Evolutionary conservation across 2,113 vertebrate genomes (phyloP), one percentile per base, ranked within the genome.

Genomic region (Scatophagus argus): DNA sequence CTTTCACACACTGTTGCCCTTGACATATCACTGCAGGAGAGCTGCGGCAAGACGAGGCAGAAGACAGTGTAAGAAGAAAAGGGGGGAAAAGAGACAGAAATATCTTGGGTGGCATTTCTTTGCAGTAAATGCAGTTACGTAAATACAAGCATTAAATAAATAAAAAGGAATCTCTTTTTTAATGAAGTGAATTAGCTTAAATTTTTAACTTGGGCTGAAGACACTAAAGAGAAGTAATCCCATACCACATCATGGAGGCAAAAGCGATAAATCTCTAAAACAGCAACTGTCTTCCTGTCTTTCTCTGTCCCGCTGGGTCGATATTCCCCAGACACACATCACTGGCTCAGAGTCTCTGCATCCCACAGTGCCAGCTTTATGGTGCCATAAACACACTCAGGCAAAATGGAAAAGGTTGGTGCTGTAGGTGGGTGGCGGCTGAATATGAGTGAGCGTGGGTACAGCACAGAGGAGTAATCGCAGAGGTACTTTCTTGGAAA

Each of bases 321-420:
- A 84, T 89, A 81, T 79, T 68, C 74, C 32, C 79, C 73, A 59
- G 85, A 80, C 76, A 77, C 81, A 83, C 86, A 74, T 72, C 83
- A 38, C 69, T 70, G 79, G 58, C 68, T 88, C 70, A 23, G 69
- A 73, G 51, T 54, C 62, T 61, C 51, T 72, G 80, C 81, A 74
- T 84, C 81, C 79, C 69, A 79, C 82, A 77, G 86, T n/a, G 81
- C 64, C 64, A 83, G 79, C 67, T 88, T 87, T 80, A 91, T 70
- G 62, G 72, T 31, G 79, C 88, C 71, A 88, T 87, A 85, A 90
- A 91, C 64, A 51, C 65, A 62, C 13, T n/a, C 25, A 51, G 62
- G 76, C 72, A 79, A 86, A 81, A 88, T 71, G 47, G 63, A 85
- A 80, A 84, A 74, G 58, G 38, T 46, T 82, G 56, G 32, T 62